Evolutionary conservation across 2,888 invertebrate genomes (phyloP).

Genomic region (Lysandra bellargus): DNA sequence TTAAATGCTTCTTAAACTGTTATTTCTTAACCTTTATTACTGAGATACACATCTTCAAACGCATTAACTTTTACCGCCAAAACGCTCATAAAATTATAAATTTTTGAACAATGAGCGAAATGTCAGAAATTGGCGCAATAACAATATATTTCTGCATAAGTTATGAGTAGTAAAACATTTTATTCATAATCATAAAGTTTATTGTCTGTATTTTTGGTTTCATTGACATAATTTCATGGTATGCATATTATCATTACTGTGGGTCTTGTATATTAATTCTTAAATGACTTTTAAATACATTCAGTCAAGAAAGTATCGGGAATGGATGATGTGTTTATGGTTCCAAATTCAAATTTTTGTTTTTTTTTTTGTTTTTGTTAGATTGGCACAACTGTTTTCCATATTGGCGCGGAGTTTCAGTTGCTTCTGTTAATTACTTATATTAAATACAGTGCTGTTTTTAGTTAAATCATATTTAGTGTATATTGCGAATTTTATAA

Average conservation of each 20-base stretch:
- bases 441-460: too few species aligned
- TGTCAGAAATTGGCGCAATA: slow-evolving; percentile 26
- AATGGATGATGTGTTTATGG: too few species aligned
- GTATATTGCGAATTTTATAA: too few species aligned
- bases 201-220: slow-evolving; percentile 18
- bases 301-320: too few species aligned
- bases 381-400: too few species aligned
- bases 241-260: not conserved
- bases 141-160: slow-evolving; percentile 7
- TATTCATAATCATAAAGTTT: slow-evolving; percentile 24
- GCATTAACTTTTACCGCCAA: slow-evolving; percentile 17
- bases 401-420: too few species aligned
- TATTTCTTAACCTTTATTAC: slow-evolving; percentile 7
- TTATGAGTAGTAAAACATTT: slow-evolving; percentile 22
- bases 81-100: slow-evolving; percentile 16
- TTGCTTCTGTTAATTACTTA: too few species aligned
- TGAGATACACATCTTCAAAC: not conserved
- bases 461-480: too few species aligned
- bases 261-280: not conserved
- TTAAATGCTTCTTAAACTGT: slow-evolving; percentile 12
- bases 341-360: too few species aligned
- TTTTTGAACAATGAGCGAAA: slow-evolving; percentile 24
- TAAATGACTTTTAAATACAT: not conserved
- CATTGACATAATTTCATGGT: slow-evolving; percentile 24
- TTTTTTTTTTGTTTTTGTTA: too few species aligned